These are phyloP conservation scores for Lophius piscatorius DNA, from an alignment of 2,113 vertebrate genomes.

Conservation along the genomic window DNA sequence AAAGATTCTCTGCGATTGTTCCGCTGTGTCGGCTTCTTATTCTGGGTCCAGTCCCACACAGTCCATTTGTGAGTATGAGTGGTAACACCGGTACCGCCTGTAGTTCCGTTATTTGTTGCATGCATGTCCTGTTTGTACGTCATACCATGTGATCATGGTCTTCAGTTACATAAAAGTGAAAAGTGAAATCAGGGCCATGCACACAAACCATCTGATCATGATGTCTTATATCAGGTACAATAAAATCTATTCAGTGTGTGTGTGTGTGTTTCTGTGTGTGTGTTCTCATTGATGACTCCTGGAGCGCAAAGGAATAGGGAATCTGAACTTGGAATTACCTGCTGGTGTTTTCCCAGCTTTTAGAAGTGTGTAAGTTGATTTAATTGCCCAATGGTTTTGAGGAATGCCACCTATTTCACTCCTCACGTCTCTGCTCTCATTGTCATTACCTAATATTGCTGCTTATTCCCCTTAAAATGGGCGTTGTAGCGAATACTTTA, in stretches of 20 bases:
- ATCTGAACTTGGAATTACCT: background rate
- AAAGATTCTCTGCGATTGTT: no score
- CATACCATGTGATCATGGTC: background rate
- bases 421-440: constrained; percentile 42
- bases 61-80: no score
- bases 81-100: no score
- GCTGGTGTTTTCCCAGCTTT: constrained; percentile 14
- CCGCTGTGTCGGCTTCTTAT: no score
- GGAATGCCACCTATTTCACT: constrained; percentile 37
- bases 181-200: no score
- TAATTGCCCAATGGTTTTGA: constrained; percentile 43
- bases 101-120: no score
- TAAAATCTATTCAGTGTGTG: background rate
- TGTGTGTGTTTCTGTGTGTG: no score
- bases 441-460: constrained; percentile 61
- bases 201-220: no score
- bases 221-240: background rate
- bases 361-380: constrained; percentile 39
- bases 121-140: no score
- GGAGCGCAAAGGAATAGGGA: background rate
- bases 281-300: background rate
- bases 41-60: no score
- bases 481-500: constrained; percentile 60
- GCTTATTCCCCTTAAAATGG: constrained; percentile 47
- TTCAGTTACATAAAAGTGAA: background rate